These are phyloP conservation scores for Varroa destructor DNA, from an alignment of 1,140 invertebrate species.

Conservation along the genomic window DNA sequence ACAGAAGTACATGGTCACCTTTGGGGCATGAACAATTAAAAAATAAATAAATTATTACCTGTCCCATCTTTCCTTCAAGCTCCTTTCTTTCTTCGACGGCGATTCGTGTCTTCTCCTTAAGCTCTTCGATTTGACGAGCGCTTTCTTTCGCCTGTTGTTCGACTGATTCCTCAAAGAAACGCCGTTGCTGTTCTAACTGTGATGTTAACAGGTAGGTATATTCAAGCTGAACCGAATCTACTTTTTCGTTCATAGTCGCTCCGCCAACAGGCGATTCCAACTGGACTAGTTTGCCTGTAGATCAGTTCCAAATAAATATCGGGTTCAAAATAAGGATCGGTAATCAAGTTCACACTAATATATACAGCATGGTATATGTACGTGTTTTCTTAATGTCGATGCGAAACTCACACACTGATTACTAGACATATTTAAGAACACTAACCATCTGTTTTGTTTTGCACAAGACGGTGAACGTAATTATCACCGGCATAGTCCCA, in stretches of 20 bases:
- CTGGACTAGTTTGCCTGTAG: slow-evolving; percentile 18
- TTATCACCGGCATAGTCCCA: slow-evolving; percentile 98
- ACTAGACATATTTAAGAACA: slow-evolving; percentile 54
- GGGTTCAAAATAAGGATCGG: background rate
- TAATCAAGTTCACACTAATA: too few species aligned
- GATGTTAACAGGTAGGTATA: slow-evolving; percentile 93
- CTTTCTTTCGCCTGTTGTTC: slow-evolving; percentile 52
- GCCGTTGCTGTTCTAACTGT: slow-evolving; percentile 83
- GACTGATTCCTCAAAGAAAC: slow-evolving; percentile 78
- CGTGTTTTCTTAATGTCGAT: background rate
- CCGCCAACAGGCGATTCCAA: background rate
- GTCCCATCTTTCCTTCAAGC: slow-evolving; percentile 16
- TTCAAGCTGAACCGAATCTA: slow-evolving; percentile 43
- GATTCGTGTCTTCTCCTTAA: slow-evolving; percentile 48
- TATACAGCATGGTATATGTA: background rate
- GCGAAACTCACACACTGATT: background rate
- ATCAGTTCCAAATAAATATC: background rate
- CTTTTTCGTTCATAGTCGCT: slow-evolving; percentile 35
- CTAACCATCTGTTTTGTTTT: slow-evolving; percentile 95
- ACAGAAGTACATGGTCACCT: background rate
- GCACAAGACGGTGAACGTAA: slow-evolving; percentile 87
- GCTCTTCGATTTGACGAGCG: slow-evolving; percentile 49
- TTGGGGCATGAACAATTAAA: slow-evolving; percentile 30
- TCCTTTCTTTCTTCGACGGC: slow-evolving; percentile 35
- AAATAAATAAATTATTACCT: slow-evolving; percentile 26